A percentile compares a stretch with the other conserved stretches of the same genome.
Conservation (phyloP, 2,888 invertebrate genomes). For the Uropetala carovei region DNA sequence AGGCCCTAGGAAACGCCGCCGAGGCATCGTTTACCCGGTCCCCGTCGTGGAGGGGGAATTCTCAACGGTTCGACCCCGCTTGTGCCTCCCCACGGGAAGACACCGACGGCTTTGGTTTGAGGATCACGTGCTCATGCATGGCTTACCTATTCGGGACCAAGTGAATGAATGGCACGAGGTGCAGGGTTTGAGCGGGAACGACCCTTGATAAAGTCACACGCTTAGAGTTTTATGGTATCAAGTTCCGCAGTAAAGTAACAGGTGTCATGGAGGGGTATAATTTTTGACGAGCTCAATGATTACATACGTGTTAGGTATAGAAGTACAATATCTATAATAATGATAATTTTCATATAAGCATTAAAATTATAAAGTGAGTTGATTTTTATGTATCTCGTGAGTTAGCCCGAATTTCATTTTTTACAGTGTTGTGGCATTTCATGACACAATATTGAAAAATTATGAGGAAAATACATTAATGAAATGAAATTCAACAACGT, state of each 20-base stretch:
- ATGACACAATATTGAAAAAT: no score
- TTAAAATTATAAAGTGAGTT: no score
- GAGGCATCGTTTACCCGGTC: not conserved
- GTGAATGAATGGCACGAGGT: slow-evolving; percentile 32
- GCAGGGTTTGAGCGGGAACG: not conserved
- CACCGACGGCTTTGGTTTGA: not conserved
- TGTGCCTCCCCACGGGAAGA: not conserved
- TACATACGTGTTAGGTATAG: not conserved
- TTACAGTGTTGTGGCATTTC: no score
- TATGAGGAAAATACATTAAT: no score
- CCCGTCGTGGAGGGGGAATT: not conserved
- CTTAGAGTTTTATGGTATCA: not conserved
- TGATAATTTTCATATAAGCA: no score
- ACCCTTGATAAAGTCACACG: not conserved
- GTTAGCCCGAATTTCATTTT: no score
- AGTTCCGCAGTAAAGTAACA: not conserved
- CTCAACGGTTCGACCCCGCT: not conserved
- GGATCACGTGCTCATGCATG: not conserved
- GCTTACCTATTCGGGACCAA: not conserved
- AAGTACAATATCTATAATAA: no score
- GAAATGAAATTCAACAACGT: no score
- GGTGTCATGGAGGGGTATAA: not conserved
- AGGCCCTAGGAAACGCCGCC: slow-evolving; percentile 5
- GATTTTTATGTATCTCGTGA: no score
- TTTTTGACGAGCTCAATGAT: not conserved